Percentiles rank a stretch among this genome's conserved stretches.
These are phyloP conservation scores for Naso thynnoides DNA, from an alignment of 2,797 vertebrate species.

Conservation along the genomic window DNA sequence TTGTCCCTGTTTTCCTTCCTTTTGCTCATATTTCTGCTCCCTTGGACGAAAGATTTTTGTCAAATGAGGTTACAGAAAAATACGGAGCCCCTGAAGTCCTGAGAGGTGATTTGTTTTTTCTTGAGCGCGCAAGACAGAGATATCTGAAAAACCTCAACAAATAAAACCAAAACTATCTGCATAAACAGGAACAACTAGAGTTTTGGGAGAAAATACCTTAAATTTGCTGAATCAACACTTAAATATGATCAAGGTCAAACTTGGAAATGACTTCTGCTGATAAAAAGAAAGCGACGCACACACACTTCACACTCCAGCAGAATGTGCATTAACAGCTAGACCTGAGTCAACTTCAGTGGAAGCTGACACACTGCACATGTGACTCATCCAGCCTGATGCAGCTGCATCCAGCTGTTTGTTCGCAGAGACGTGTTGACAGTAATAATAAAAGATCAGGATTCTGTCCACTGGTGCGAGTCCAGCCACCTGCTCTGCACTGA, in stretches of 20 bases:
- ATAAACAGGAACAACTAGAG: neutral
- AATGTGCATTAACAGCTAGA: neutral
- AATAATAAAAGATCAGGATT: slow-evolving; percentile 3
- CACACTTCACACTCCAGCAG: neutral
- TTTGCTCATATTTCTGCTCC: neutral
- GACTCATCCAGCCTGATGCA: slow-evolving; percentile 22
- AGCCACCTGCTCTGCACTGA: slow-evolving; percentile 25
- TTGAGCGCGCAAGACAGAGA: too few relatives aligned
- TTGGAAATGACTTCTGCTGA: neutral
- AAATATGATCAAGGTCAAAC: neutral
- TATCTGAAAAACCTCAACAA: neutral
- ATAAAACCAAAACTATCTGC: neutral
- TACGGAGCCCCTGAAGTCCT: too few relatives aligned
- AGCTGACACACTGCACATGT: neutral
- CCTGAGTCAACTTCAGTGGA: neutral
- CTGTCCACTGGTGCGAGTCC: neutral
- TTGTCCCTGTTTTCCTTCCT: neutral
- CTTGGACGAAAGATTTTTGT: neutral
- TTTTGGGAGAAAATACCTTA: too few relatives aligned
- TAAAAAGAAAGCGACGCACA: neutral
- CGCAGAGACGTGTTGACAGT: slow-evolving; percentile 4
- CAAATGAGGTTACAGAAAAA: too few relatives aligned
- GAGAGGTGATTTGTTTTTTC: too few relatives aligned
- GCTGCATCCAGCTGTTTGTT: slow-evolving; percentile 32
- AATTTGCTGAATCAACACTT: neutral